A percentile compares a stretch with the other conserved stretches of the same genome.
Evolutionary conservation across 2,113 vertebrate species (phyloP).

Genomic region (Bolborhynchus lineola): DNA sequence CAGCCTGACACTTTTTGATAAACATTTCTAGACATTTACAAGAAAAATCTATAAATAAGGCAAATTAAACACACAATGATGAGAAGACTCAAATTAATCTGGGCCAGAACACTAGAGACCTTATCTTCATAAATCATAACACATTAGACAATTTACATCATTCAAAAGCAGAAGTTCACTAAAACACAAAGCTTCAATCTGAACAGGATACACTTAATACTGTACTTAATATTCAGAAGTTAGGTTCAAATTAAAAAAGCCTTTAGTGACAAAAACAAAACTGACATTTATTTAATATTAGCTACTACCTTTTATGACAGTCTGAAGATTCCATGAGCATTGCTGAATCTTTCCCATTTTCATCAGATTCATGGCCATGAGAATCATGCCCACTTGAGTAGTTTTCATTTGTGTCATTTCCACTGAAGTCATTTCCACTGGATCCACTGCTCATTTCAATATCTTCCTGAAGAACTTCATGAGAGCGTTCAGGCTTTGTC

Average conservation of each 20-base stretch:
- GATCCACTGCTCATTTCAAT: constrained; percentile 87
- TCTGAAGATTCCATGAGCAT: constrained; percentile 76
- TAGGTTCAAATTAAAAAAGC: neutral
- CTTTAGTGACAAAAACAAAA: neutral
- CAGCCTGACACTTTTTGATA: neutral
- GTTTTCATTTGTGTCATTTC: constrained; percentile 76
- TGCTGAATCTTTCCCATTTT: constrained; percentile 80
- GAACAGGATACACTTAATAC: neutral
- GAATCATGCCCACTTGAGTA: constrained; percentile 79
- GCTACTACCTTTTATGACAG: constrained; percentile 80
- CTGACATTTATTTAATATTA: neutral
- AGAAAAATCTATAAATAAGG: neutral
- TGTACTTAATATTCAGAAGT: neutral
- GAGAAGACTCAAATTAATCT: neutral
- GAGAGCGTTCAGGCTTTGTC: constrained; percentile 60
- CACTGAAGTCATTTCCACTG: constrained; percentile 82
- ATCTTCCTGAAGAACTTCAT: constrained; percentile 79
- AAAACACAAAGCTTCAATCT: neutral
- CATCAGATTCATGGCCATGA: constrained; percentile 78
- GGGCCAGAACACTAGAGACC: neutral
- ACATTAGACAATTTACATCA: neutral
- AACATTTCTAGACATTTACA: neutral
- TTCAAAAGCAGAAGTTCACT: neutral
- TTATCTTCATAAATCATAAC: neutral
- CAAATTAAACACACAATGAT: neutral